Evolutionary conservation across 2,888 invertebrate species (phyloP).

Genomic region (Nipponacmea schrenckii): DNA sequence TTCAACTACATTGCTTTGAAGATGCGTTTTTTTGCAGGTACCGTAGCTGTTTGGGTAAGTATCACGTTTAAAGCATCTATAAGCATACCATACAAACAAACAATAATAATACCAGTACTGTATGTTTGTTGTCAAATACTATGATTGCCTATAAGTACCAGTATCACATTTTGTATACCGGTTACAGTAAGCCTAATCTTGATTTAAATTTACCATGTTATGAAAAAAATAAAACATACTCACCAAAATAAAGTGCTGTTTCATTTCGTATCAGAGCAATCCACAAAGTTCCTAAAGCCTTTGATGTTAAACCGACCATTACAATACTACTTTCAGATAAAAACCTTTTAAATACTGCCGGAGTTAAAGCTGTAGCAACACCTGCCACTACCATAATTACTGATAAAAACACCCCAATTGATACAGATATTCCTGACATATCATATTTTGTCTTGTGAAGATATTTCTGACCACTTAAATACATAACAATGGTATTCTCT

Average conservation of each 20-base stretch:
- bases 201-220: no score
- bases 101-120: no score
- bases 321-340: conserved; percentile 56
- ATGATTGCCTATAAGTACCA: no score
- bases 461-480: conserved; percentile 54
- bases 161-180: no score
- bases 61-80: no score
- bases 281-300: conserved; percentile 63
- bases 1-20: no score
- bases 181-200: no score
- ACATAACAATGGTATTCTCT: conserved; percentile 62
- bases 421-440: conserved; percentile 50
- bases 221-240: conserved; percentile 26
- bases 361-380: conserved; percentile 51
- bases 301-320: conserved; percentile 61
- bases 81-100: no score
- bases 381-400: conserved; percentile 59
- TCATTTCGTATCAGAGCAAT: conserved; percentile 61
- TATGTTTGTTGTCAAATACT: no score
- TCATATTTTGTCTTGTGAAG: conserved; percentile 27
- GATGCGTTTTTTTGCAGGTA: no score
- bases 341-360: conserved; percentile 51
- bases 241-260: conserved; percentile 60
- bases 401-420: conserved; percentile 57
- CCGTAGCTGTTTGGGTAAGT: no score